phyloP scores from a whole-genome alignment of 2,888 invertebrate species.

The Phaedon cochleariae region DNA sequence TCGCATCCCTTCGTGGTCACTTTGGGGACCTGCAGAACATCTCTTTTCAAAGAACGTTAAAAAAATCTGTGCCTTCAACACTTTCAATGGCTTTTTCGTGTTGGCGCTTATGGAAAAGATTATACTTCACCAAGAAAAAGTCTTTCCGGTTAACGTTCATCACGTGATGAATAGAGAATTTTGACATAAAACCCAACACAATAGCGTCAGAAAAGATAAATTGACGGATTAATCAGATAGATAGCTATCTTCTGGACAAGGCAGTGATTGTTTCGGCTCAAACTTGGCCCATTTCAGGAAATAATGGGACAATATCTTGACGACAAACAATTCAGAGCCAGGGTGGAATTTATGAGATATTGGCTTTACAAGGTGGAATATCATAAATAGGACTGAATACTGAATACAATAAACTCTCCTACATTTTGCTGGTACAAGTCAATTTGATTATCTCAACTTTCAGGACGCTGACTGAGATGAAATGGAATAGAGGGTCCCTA shows the following conservation, averaged over 20 bases:
- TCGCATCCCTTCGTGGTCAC: too few species aligned
- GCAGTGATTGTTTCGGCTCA: not conserved
- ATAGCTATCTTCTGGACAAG: not conserved
- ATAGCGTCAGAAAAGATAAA: not conserved
- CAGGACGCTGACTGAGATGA: slow-evolving; percentile 53
- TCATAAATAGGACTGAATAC: too few species aligned
- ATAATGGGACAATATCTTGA: not conserved
- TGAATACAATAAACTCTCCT: too few species aligned
- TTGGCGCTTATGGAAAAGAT: too few species aligned
- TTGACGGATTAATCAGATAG: not conserved
- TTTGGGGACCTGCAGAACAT: too few species aligned
- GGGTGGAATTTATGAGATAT: not conserved
- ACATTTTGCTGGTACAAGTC: too few species aligned
- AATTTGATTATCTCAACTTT: not conserved
- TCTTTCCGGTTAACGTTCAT: not conserved
- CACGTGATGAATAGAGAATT: not conserved
- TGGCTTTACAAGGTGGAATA: too few species aligned
- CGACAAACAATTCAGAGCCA: not conserved
- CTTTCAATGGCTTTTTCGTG: too few species aligned
- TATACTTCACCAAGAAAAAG: too few species aligned
- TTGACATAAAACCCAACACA: not conserved
- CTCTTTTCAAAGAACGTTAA: too few species aligned
- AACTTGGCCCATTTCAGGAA: not conserved
- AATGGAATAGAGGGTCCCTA: slow-evolving; percentile 69
- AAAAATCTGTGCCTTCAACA: too few species aligned